Evolutionary conservation across 2,797 vertebrate genomes (phyloP), one percentile per base, ranked within the genome.

Genomic region (Rhynchotus rufescens): DNA sequence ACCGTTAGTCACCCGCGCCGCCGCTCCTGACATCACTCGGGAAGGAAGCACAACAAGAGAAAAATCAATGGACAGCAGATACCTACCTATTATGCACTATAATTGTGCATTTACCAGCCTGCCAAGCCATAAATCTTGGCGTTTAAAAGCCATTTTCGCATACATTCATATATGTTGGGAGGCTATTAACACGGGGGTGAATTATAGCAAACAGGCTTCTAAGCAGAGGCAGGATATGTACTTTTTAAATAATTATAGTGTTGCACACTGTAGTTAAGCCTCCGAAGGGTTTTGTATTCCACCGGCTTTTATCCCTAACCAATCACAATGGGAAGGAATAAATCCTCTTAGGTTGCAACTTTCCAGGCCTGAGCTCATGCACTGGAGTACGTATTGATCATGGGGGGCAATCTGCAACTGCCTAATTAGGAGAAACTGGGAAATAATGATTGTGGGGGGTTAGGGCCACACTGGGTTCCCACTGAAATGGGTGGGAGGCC

Each of bases 341-440:
- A 94, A 94, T 76, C n/a, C 13, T 95, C 96, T 97, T 97, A 91
- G 85, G 57, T 96, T 97, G 96, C 97, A 97, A 94, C 96, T 97
- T 95, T 90, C 83, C 92, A 86, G 84, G 80, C 71, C 90, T 92
- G 82, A 88, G 86, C 89, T 96, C 90, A 19, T 81, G 84, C 91
- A 89, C 80, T 7, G 9, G 59, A 95, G 88, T 90, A 69, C 67
- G 84, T 93, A 95, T 94, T 89, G 66, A 97, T 89, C 80, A 81
- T n/a, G 73, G 61, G 86, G 86, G 79, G 91, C 77, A 90, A 96
- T n/a, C 36, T 88, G 83, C 69, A 88, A 85, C 62, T 90, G 59
- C 74, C 61, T 82, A 15, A 4, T 82, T 79, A 72, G 62, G 81
- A 92, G 92, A 83, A 95, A 89, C 62, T 79, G 61, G 86, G 62